A percentile compares a stretch with the other conserved stretches of the same genome.
These are phyloP conservation scores for Malurus melanocephalus DNA, from an alignment of 2,113 vertebrate species.

Conservation along the genomic window DNA sequence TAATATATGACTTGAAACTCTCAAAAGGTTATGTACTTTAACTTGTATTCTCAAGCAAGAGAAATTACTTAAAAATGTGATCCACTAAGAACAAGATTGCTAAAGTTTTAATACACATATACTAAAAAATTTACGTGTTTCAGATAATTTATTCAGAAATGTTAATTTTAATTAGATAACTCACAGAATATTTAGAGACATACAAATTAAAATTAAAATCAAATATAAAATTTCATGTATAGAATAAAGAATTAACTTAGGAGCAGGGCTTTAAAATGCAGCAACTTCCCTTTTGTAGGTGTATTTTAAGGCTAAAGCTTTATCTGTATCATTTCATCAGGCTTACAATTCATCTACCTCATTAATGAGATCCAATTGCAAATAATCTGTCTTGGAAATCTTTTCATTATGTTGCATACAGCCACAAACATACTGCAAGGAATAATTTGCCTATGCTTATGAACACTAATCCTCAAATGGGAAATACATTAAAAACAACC, in stretches of 20 bases:
- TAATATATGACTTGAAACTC: neutral
- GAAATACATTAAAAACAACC: slow-evolving; percentile 15
- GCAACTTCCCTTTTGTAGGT: neutral
- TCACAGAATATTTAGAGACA: neutral
- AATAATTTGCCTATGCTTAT: neutral
- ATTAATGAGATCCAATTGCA: slow-evolving; percentile 12
- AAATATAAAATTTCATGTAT: neutral
- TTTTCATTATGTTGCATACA: neutral
- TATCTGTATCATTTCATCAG: neutral
- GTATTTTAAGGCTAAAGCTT: neutral
- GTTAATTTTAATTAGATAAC: neutral
- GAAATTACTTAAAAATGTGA: neutral
- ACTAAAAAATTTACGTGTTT: neutral
- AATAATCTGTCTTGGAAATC: slow-evolving; percentile 6
- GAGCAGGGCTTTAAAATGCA: neutral
- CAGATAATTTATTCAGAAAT: neutral
- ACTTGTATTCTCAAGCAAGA: neutral
- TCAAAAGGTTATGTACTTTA: neutral
- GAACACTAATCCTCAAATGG: neutral
- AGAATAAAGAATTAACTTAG: neutral
- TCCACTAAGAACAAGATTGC: neutral
- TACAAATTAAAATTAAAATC: neutral
- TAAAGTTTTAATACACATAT: neutral
- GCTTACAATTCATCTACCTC: neutral
- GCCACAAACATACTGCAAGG: neutral